A percentile compares a stretch with the other conserved stretches of the same genome.
Evolutionary conservation across 1,140 invertebrate species (phyloP).

Genomic region (Hylaeus anthracinus): DNA sequence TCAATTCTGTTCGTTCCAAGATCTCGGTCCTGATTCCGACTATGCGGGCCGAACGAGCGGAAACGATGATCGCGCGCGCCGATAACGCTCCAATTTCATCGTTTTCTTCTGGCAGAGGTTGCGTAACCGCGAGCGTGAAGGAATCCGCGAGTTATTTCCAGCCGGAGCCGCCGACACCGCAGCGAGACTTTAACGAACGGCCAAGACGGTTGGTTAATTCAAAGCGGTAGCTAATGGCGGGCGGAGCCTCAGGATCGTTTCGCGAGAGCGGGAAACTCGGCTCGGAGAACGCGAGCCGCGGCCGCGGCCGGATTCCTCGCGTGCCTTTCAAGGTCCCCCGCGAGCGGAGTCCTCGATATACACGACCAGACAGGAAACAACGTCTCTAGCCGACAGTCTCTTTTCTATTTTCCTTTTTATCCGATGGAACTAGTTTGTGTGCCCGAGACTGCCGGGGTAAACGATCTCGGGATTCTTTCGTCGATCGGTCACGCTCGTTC

Average conservation of each 20-base stretch:
- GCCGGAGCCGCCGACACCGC: background rate
- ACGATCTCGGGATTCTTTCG: conserved; percentile 13
- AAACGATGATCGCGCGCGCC: background rate
- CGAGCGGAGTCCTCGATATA: conserved; percentile 19
- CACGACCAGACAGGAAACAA: conserved; percentile 23
- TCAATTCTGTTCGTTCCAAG: background rate
- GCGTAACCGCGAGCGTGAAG: conserved; percentile 27
- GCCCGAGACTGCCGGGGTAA: background rate
- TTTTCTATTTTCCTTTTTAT: conserved; percentile 25
- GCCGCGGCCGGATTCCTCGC: conserved; percentile 38
- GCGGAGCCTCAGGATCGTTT: conserved; percentile 20
- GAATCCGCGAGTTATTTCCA: conserved; percentile 40
- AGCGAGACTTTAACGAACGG: conserved; percentile 44
- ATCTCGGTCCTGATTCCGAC: too few species aligned
- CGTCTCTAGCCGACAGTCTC: background rate
- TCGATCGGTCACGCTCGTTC: background rate
- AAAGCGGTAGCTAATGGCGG: conserved; percentile 27
- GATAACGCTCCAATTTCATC: conserved; percentile 13
- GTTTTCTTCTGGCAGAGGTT: conserved; percentile 10
- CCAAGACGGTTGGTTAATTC: conserved; percentile 29
- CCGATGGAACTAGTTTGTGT: conserved; percentile 4
- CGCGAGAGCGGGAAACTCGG: conserved; percentile 36
- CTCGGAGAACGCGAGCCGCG: background rate
- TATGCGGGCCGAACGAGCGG: too few species aligned
- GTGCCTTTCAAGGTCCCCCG: conserved; percentile 46